Base-by-base conservation (phyloP, 1,140 invertebrate genomes). In the Idris sp. region DNA sequence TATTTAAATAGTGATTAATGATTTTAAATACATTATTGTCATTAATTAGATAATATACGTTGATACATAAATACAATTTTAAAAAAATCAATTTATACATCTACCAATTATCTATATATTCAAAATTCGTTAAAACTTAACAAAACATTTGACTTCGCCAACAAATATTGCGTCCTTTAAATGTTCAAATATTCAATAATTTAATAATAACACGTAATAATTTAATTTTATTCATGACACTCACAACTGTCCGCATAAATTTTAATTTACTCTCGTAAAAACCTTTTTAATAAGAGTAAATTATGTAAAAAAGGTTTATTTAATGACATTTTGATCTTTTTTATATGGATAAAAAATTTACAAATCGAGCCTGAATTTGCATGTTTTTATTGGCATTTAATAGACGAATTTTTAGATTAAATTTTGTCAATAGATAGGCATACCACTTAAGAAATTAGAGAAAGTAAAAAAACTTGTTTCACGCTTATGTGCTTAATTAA, bases 401-500 rank as follows among this genome's bases (percentile, higher is more conserved):
- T 61, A 56, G 43, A 1, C 8, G 49, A 49, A 54, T 56, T 62
- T 61, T 62, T 67, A 67, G 31, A 51, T 15, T 54, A 25, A 44
- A 9, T 59, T 53, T 41, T 62, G 22, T 25, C 30, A 15, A 43
- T 59, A 56, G 18, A n/a, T 59, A 58, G 36, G 28, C 51, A 44
- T 22, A 44, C 28, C 41, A 58, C 51, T 64, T 73, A 64, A 71
- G 44, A 4, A 40, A 68, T 9, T 46, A 44, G 28, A 4, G 10
- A 38, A 58, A 38, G 8, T 54, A 58, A 6, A 25, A 41, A 36
- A 7, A 18, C 4, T 58, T 30, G 46, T 72, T 62, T 18, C 51
- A 72, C 15, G 35, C 58, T 62, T 48, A 64, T 33, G 59, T 64
- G 68, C 68, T 73, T 73, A 73, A 73, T 61, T 59, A 64, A 14